Evolutionary conservation across 1,140 invertebrate genomes (phyloP), one percentile per base, ranked within the genome.

Genomic region (Agraylea sexmaculata): DNA sequence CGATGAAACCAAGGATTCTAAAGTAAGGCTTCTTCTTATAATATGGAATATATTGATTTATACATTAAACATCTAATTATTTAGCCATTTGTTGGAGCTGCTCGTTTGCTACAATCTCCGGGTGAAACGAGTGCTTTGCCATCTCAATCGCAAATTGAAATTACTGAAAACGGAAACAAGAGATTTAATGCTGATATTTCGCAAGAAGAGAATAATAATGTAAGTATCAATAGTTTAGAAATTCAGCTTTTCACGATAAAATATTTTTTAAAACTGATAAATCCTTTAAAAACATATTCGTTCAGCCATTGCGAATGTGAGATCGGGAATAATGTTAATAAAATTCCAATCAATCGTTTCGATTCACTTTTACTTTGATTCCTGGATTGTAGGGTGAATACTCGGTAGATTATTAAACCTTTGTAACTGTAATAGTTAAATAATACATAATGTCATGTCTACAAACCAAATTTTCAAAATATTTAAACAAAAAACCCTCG

Each of bases 61-160:
- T 7, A n/a, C 23, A 25, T 25, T 25, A 25, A 7, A 25, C n/a
- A 25, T 7, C n/a, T 6, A 25, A 25, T 30, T 37, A 39, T 34
- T 0, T 45, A 67, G 65, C 55, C 64, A 12, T 68, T 68, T 49
- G 63, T 64, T 39, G 65, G 65, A 7, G 65, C 65, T 3, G 65
- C 65, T 12, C 54, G 65, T 0, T 55, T 68, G 7, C 56, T 68
- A 3, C 62, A 64, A 39, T 56, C 60, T 0, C 53, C 52, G 0
- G 60, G 40, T 13, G 47, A 49, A 23, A 41, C 41, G 17, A 21
- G 36, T 28, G 29, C 47, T n/a, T 11, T 28, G 4, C 32, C 41
- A 5, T n/a, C 29, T 5, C 13, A 15, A 4, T 13, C n/a, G 8
- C 41, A 35, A 25, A n/a, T n/a, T n/a, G 48, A 47, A 32, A 42